Base-by-base conservation (phyloP, 2,113 vertebrate genomes). In the Antechinus flavipes region DNA sequence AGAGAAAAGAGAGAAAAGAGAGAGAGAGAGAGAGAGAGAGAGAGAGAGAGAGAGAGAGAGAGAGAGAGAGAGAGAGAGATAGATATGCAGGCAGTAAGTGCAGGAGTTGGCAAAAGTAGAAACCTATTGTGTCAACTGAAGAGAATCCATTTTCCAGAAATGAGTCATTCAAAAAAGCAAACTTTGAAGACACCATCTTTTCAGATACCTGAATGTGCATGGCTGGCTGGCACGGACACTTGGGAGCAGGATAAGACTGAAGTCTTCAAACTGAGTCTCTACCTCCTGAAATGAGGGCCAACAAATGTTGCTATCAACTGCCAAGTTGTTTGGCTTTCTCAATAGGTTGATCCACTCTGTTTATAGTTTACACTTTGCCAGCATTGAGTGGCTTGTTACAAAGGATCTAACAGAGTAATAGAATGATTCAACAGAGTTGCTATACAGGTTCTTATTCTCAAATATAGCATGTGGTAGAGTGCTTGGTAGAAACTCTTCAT, bases 61-160 rank as follows among this genome's bases (percentile, higher is more conserved):
- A 26, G 55, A 58, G 55, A 58, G 25, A 58, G 55, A 58, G 24
- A 26, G 24, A 58, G 26, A 58, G 24, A 58, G 25, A 27, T 8
- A 58, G 56, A 58, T 14, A 99, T 98, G 97, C 98, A 99, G 99
- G 99, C 98, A 98, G 98, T 97, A 95, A 98, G 98, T 99, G 98
- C 98, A 98, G 97, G 96, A 98, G 94, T 98, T 97, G 98, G 98
- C 98, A 98, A 98, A 98, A 98, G 98, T 99, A 99, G 98, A 99
- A 98, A 99, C 91, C 12, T 98, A 98, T 97, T 96, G 97, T 98
- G 98, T 98, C 98, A 99, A 99, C 98, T 98, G 96, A 94, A 96
- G 97, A 96, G 97, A 97, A 98, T 98, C 96, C 95, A 98, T 98
- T 98, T 98, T 99, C 98, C 98, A 99, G 98, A 99, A 98, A 98